Evolutionary conservation across 2,797 vertebrate species (phyloP).

Genomic region (Rhadinocentrus ornatus): DNA sequence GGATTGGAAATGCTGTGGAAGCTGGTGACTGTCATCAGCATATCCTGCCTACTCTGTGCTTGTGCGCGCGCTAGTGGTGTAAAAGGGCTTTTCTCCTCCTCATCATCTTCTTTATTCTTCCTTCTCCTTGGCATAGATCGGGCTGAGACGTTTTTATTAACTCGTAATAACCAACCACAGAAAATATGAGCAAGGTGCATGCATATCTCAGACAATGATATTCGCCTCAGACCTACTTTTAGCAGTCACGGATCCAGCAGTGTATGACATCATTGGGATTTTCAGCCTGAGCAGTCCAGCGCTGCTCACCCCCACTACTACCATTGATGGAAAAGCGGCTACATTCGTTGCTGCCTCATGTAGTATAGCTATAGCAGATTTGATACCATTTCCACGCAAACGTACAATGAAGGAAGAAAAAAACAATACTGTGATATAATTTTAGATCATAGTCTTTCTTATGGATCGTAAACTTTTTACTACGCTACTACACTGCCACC

Average conservation of each 20-base stretch:
- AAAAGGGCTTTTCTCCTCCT: conserved; percentile 51
- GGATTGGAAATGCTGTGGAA: conserved; percentile 67
- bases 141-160: conserved; percentile 39
- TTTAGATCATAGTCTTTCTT: neutral
- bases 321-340: conserved; percentile 77
- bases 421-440: neutral
- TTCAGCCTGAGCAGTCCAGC: conserved; percentile 69
- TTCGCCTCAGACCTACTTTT: conserved; percentile 63
- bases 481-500: conserved; percentile 22
- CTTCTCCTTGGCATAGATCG: conserved; percentile 32
- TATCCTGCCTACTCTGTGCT: conserved; percentile 74
- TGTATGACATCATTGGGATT: conserved; percentile 83
- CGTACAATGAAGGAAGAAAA: neutral
- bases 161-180: conserved; percentile 21
- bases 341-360: conserved; percentile 61
- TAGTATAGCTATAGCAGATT: conserved; percentile 14
- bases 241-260: conserved; percentile 67
- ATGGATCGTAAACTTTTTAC: conserved; percentile 62
- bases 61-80: conserved; percentile 47
- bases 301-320: conserved; percentile 63
- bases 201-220: conserved; percentile 38
- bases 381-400: conserved; percentile 24
- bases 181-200: conserved; percentile 1
- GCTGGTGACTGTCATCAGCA: conserved; percentile 74
- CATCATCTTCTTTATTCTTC: conserved; percentile 20